Evolutionary conservation across 1,140 invertebrate species (phyloP), one percentile per base, ranked within the genome.

Genomic region (Sweltsa coloradensis): DNA sequence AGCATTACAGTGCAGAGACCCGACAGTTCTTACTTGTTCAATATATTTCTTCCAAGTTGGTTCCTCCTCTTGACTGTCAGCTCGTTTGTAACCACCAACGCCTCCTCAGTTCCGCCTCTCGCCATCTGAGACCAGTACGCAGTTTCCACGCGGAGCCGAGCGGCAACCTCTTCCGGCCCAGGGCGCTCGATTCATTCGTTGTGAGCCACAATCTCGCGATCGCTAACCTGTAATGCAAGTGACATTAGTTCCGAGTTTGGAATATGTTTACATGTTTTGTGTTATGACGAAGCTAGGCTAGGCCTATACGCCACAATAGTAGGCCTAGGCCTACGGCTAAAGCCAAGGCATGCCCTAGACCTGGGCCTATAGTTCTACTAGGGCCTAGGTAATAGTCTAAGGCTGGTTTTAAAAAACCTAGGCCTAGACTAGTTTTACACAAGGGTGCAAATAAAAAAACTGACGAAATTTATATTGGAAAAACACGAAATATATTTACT

Each of bases 41-140:
- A 98, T 75, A 64, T 98, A 99, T 73, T 99, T 99, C 64, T 89
- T 93, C 89, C 91, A 96, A 21, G 95, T 74, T 5, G 95, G 90
- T 45, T 98, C 93, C 51, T 94, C 85, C 55, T 92, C 82, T 56
- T 85, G 82, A 96, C 89, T 51, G 85, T 82, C 62, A 99, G 87
- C 69, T 98, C 94, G 74, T 99, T 99, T 56, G 79, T 83, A 0
- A 89, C 89, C 55, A 78, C 70, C 19, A 85, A 63, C 29, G 70
- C 40, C 78, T 73, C 41, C 93, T 75, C 37, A 81, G 75, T 50
- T 83, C 81, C 0, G 88, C 89, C 61, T 97, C 92, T 27, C 77
- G 73, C 78, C 85, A 87, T 60, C 79, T 78, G 5, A 97, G 69
- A 1, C 93, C 94, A 47, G 74, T 74, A 29, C 81, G 73, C 11